phyloP scores from a whole-genome alignment of 2,113 vertebrate genomes.

The Otocyon megalotis region DNA sequence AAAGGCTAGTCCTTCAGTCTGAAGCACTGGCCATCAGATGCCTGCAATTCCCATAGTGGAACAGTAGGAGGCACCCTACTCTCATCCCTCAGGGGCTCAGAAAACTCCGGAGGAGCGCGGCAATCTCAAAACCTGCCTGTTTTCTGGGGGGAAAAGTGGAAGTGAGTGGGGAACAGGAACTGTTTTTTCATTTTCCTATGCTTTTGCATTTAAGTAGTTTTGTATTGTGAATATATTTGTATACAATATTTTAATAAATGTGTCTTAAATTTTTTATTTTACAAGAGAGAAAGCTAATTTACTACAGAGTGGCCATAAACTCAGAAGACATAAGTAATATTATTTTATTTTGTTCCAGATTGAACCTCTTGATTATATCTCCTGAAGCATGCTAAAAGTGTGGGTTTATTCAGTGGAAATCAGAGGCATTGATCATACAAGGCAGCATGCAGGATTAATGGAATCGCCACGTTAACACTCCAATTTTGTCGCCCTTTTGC shows the following conservation, averaged over 20 bases:
- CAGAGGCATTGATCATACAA: not conserved
- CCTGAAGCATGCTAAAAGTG: not conserved
- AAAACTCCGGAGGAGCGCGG: rapidly evolving
- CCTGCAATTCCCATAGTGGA: not conserved
- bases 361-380: not conserved
- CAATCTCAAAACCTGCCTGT: not conserved
- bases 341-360: conserved; percentile 24
- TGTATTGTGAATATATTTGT: not conserved
- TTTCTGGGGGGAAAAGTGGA: not conserved
- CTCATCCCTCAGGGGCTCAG: not conserved
- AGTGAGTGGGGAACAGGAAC: not conserved
- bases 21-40: not conserved
- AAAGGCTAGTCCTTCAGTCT: not conserved
- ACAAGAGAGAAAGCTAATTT: not conserved
- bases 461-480: not conserved
- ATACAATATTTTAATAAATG: conserved; percentile 24
- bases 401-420: not conserved
- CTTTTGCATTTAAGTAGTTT: conserved; percentile 1
- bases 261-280: not conserved
- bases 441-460: not conserved
- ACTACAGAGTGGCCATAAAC: not conserved
- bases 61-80: not conserved
- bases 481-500: not conserved
- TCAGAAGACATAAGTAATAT: not conserved
- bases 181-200: not conserved